A percentile compares a stretch with the other conserved stretches of the same genome.
Conservation (phyloP, 2,888 invertebrate genomes). For the Tyria jacobaeae region DNA sequence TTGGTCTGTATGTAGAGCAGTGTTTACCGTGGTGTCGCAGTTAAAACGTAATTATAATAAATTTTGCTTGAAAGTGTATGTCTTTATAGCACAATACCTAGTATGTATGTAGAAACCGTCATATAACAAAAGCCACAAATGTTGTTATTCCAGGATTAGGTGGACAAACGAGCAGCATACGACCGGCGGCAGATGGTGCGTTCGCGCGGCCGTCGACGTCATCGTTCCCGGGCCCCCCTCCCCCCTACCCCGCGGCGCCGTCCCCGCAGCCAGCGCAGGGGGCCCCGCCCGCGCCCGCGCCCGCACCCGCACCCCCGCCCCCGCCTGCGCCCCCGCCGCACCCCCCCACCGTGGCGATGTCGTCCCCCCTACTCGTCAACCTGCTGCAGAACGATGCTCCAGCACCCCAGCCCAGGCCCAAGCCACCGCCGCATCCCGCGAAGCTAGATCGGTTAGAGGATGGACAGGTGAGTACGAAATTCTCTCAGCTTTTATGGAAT, state of each 20-base stretch:
- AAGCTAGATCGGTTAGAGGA: constrained; percentile 77
- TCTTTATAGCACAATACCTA: too few species aligned
- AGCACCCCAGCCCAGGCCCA: constrained; percentile 69
- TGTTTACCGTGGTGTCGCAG: too few species aligned
- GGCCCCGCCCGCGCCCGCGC: constrained; percentile 43
- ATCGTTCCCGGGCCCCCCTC: constrained; percentile 74
- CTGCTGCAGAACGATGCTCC: constrained; percentile 94
- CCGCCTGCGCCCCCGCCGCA: constrained; percentile 32
- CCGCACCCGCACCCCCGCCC: constrained; percentile 27
- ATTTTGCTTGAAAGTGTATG: too few species aligned
- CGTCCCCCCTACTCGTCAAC: constrained; percentile 96
- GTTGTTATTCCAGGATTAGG: constrained; percentile 56
- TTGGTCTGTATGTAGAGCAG: too few species aligned
- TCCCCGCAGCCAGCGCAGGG: constrained; percentile 44
- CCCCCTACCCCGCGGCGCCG: constrained; percentile 66
- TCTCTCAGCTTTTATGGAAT: too few species aligned
- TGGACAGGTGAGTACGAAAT: constrained; percentile 72
- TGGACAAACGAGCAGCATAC: constrained; percentile 50
- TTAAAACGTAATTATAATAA: too few species aligned
- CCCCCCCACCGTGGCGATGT: constrained; percentile 89
- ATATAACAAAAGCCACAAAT: too few species aligned
- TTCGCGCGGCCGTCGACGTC: constrained; percentile 70
- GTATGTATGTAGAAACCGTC: too few species aligned
- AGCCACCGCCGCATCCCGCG: constrained; percentile 70
- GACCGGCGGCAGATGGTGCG: constrained; percentile 57